These are phyloP conservation scores for Tiphia femorata DNA, from an alignment of 2,888 invertebrate species.

Conservation along the genomic window DNA sequence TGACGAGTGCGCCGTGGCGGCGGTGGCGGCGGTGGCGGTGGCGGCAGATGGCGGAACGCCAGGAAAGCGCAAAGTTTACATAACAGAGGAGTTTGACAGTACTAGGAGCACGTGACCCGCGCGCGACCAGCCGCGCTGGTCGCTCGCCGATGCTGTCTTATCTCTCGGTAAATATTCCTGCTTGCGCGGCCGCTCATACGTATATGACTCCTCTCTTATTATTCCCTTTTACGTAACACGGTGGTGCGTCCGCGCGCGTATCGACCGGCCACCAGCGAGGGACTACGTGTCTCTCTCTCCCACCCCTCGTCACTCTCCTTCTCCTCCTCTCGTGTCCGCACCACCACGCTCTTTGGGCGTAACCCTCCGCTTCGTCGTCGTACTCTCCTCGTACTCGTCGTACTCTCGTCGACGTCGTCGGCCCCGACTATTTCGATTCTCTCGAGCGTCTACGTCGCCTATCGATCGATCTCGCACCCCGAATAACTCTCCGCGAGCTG, in stretches of 20 bases:
- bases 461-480: too few relatives aligned
- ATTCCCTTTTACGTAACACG: constrained; percentile 55
- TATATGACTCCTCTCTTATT: constrained; percentile 43
- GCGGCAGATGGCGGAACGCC: constrained; percentile 55
- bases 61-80: constrained; percentile 64
- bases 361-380: constrained; percentile 36
- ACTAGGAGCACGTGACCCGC: constrained; percentile 59
- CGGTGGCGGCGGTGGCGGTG: too few relatives aligned
- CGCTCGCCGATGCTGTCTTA: constrained; percentile 53
- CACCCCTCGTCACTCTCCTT: constrained; percentile 13
- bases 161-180: constrained; percentile 51
- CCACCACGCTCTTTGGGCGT: too few relatives aligned
- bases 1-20: too few relatives aligned
- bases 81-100: constrained; percentile 66
- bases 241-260: constrained; percentile 42
- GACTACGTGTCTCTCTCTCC: constrained; percentile 8
- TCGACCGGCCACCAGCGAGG: constrained; percentile 40
- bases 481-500: too few relatives aligned
- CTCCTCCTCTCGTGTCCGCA: too few relatives aligned
- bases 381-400: too few relatives aligned
- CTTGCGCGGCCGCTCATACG: constrained; percentile 13
- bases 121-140: too few relatives aligned
- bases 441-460: too few relatives aligned
- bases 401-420: too few relatives aligned
- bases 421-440: too few relatives aligned